Base-by-base conservation (phyloP, 2,888 invertebrate species). In the Clunio marinus region DNA sequence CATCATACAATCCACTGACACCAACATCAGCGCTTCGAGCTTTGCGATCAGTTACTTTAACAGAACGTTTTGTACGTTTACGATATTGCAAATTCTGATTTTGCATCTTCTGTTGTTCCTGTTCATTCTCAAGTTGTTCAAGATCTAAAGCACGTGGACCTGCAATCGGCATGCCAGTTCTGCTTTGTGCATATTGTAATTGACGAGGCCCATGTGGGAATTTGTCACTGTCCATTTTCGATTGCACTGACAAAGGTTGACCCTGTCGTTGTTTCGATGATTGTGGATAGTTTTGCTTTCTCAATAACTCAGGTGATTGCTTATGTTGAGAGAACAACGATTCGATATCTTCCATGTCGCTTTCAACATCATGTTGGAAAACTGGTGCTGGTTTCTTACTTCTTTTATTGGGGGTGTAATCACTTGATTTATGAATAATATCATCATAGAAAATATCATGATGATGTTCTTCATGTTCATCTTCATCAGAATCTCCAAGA, bases 1-100 rank as follows among this genome's bases (percentile, higher is more conserved):
- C 92, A 72, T 93, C 92, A 77, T 93, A 94, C 22, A 93, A 83
- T 0, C 93, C 91, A 71, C 91, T 91, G 1, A 95, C 93, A 4
- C 94, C 93, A 1, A 94, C 91, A 75, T 93, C 93, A 1, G 92
- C 89, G 71, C 89, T 91, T 65, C 91, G 84, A 1, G 84, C 88
- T 74, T 89, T 89, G 13, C 91, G 83, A 74, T 88, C 87, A 3
- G 86, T 83, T 13, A 88, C 82, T 2, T 84, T 82, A 69, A 88
- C 80, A 1, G 86, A 85, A 2, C 91, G 83, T 60, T 87, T 82
- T 27, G 89, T 82, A 69, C 83, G 83, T 58, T 66, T 35, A 13
- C 35, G 51, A 22, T 22, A 66, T 7, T 7, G 1, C 2, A 3
- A 7, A 3, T 41, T 7, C 3, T 15, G 10, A 32, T 32, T 32